Evolutionary conservation across 2,888 invertebrate species (phyloP).

Genomic region (Meiosimyza decipiens): DNA sequence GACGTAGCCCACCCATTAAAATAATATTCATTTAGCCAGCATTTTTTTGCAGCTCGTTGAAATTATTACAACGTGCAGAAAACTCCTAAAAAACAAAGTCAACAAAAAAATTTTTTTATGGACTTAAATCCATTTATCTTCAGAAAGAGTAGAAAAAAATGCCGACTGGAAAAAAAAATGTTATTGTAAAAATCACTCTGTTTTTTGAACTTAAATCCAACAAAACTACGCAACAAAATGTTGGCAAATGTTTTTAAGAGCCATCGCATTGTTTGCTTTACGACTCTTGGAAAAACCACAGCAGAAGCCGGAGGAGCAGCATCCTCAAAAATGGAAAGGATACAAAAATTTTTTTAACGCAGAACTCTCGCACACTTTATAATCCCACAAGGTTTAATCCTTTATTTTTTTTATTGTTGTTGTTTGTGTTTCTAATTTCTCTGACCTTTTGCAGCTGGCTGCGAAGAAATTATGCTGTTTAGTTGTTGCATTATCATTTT

Average conservation of each 20-base stretch:
- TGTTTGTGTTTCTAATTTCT: too few relatives aligned
- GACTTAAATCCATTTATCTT: conserved; percentile 12
- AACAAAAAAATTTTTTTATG: conserved; percentile 18
- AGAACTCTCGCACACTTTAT: conserved; percentile 6
- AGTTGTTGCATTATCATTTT: too few relatives aligned
- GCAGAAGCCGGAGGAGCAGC: background rate
- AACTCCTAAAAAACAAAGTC: conserved; percentile 12
- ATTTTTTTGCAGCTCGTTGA: conserved; percentile 14
- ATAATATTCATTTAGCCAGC: conserved; percentile 13
- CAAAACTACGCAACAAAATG: conserved; percentile 6
- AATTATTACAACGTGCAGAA: conserved; percentile 16
- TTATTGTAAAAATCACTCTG: background rate
- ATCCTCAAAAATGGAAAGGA: background rate
- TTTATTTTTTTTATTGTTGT: background rate
- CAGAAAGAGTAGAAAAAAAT: background rate
- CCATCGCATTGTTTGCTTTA: background rate
- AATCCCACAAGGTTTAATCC: background rate
- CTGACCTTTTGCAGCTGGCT: too few relatives aligned
- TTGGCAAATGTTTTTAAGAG: conserved; percentile 21
- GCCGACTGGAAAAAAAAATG: background rate
- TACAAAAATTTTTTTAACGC: conserved; percentile 25
- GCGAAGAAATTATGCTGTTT: too few relatives aligned
- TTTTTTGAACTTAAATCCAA: background rate
- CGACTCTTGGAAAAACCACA: background rate
- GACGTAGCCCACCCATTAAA: conserved; percentile 11